Base-by-base conservation (phyloP, 2,888 invertebrate genomes). In the Diarsia brunnea region DNA sequence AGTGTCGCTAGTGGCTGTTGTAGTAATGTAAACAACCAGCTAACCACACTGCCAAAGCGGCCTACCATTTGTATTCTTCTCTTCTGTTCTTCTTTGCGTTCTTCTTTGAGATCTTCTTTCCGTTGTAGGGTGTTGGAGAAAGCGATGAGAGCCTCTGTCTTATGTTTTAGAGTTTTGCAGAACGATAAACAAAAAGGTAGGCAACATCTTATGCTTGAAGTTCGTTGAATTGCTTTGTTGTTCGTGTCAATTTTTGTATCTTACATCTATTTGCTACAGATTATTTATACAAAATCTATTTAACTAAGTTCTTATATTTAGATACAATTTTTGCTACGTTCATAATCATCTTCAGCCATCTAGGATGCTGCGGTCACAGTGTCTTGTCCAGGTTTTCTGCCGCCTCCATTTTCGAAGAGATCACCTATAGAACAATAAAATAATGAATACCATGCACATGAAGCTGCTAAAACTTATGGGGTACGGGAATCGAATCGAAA, bases 1-100 rank as follows among this genome's bases (percentile, higher is more conserved):
- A 98, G 98, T 98, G 98, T 97, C 97, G 98, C 97, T 98, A 99
- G 98, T 98, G 99, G 99, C 98, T 98, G 99, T 99, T 98, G 89
- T 87, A 96, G 89, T 92, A 69, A 85, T 86, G 93, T 94, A 97
- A 98, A 99, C 99, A 99, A 99, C 99, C 99, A 99, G 99, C 99
- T 99, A 99, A 99, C 99, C 99, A 99, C 99, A 99, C 99, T 99
- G 99, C 99, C 99, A 99, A 97, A 97, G 98, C 97, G 98, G 97
- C 97, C 97, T 93, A 95, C 95, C 95, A 91, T 87, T 83, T 84
- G 43, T 55, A 73, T 43, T 84, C 68, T 55, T 84, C 82, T 90
- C 84, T 80, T 75, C 78, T 63, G 77, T 72, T 75, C 67, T 77
- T 80, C 81, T 38, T 38, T 38, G 38, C 1, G 38, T 38, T 38